Evolutionary conservation across 2,888 invertebrate species (phyloP).

Genomic region (Euclidia mi): DNA sequence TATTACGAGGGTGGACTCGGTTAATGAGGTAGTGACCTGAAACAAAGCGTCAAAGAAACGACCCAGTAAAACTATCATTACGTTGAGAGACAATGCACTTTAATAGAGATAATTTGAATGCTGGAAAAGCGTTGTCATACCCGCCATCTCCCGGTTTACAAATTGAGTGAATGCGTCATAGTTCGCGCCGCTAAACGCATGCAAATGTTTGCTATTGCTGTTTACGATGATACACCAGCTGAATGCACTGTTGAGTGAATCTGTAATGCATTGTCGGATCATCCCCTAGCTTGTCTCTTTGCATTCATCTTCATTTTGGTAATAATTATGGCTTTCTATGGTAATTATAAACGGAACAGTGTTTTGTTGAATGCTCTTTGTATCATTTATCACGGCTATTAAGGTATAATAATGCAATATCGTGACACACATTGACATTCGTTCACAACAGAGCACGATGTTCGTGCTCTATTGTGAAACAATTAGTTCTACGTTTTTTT

Average conservation of each 20-base stretch:
- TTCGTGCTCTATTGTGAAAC: background rate
- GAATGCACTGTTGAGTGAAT: constrained; percentile 27
- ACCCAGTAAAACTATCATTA: constrained; percentile 2
- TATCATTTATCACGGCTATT: constrained; percentile 8
- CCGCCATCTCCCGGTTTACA: constrained; percentile 9
- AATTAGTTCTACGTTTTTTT: background rate
- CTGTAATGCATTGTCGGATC: constrained; percentile 12
- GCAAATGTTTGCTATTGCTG: constrained; percentile 26
- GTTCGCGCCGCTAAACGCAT: constrained; percentile 15
- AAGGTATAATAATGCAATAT: background rate
- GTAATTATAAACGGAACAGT: constrained; percentile 7
- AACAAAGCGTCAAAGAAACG: constrained; percentile 1
- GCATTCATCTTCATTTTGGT: constrained; percentile 7
- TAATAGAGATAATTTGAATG: background rate
- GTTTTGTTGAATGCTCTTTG: constrained; percentile 3
- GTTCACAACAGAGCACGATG: no score
- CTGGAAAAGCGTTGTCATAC: constrained; percentile 1
- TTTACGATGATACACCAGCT: constrained; percentile 19
- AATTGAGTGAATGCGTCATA: constrained; percentile 5
- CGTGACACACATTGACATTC: no score
- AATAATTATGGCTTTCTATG: constrained; percentile 10
- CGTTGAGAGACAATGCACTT: background rate
- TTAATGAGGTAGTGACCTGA: constrained; percentile 14
- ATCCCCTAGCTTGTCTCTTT: constrained; percentile 1
- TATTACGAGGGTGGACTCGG: constrained; percentile 16